A percentile compares a stretch with the other conserved stretches of the same genome.
Conservation (phyloP, 2,797 vertebrate species). For the Anisognathus igniventris region DNA sequence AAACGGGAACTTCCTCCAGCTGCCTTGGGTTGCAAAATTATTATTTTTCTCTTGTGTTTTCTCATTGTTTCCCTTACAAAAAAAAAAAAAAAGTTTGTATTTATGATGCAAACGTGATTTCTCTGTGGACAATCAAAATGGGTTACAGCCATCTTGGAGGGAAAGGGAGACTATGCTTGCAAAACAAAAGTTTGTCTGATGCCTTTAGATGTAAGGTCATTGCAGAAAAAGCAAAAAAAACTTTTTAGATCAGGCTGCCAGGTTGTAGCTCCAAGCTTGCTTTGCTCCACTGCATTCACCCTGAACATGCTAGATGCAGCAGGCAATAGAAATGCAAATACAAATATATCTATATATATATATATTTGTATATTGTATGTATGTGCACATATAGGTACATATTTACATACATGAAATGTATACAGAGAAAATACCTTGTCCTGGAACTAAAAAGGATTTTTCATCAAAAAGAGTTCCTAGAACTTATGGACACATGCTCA, state of each 20-base stretch:
- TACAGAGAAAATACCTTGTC: background rate
- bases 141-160: background rate
- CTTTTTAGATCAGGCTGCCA: background rate
- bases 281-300: background rate
- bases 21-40: background rate
- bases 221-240: background rate
- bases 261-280: background rate
- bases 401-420: fast-evolving
- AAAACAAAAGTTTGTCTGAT: background rate
- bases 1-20: background rate
- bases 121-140: background rate
- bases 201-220: background rate
- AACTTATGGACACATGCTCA: background rate
- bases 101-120: background rate
- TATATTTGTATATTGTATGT: background rate
- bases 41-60: background rate
- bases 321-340: background rate
- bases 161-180: background rate
- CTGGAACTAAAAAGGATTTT: background rate
- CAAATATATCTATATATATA: background rate
- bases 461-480: background rate
- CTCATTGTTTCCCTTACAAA: background rate
- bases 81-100: background rate
- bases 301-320: background rate
- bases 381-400: background rate